Evolutionary conservation across 2,113 vertebrate genomes (phyloP), one percentile per base, ranked within the genome.

Genomic region (Pomatostomus ruficeps): DNA sequence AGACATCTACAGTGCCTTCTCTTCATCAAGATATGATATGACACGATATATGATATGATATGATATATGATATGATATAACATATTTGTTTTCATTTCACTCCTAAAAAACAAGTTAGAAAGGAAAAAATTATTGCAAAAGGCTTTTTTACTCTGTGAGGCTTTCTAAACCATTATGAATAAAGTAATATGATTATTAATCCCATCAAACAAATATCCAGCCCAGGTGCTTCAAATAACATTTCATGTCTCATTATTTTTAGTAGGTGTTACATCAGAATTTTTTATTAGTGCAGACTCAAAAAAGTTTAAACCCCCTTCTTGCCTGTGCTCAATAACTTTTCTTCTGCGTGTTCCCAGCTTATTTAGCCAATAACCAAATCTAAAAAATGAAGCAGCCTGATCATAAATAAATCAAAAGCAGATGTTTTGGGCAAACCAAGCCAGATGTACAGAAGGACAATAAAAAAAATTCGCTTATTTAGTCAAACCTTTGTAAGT

Each of bases 71-170:
- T n/a, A 65, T 36, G 12, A 59, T 26, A 49, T 29, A 20, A 42
- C 15, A 33, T 33, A 52, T 2, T 57, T 80, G 20, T n/a, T 58
- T 73, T 58, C 29, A 49, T 74, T 85, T 85, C 48, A 85, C 31
- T 88, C n/a, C 14, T 35, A 82, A 43, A 58, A 89, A 87, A 35
- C 14, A 79, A 71, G 14, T 49, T 51, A 81, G 35, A 88, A 87
- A 51, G 48, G 22, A 40, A 84, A 85, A 74, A 82, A 55, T 6
- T 4, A 73, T 59, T 29, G 38, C 35, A 70, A 62, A 91, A 87
- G 57, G 25, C 18, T 26, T 74, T 84, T 84, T 62, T 45, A 67
- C 20, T 70, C 33, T 2, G 1, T 0, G 0, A 65, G 22, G 42
- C 24, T 59, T 95, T 67, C 52, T 61, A 83, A 89, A 94, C 12